phyloP scores from a whole-genome alignment of 2,797 vertebrate species.

The Gambelia wislizenii region DNA sequence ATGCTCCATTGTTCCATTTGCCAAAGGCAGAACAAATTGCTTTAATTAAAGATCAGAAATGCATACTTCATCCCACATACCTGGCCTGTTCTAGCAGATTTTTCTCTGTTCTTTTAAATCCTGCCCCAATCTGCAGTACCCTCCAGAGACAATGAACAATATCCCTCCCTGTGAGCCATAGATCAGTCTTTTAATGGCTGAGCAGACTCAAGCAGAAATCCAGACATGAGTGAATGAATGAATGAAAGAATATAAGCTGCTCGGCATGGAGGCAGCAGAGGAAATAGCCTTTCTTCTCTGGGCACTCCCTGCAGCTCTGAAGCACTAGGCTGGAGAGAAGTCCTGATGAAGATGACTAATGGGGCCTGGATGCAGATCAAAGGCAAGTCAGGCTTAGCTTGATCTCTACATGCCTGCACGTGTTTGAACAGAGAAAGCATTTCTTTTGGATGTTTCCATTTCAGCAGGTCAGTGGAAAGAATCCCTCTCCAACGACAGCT shows the following conservation, averaged over 20 bases:
- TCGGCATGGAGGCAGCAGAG: background rate
- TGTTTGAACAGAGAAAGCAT: slow-evolving; percentile 20
- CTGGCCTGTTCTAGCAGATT: background rate
- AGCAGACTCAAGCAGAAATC: slow-evolving; percentile 4
- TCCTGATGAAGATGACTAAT: slow-evolving; percentile 36
- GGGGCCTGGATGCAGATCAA: slow-evolving; percentile 31
- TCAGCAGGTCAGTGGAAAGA: slow-evolving; percentile 37
- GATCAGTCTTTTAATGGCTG: slow-evolving; percentile 9
- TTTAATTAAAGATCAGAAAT: slow-evolving; percentile 9
- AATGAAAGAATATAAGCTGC: background rate
- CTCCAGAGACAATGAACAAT: slow-evolving; percentile 1
- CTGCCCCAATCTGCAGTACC: background rate
- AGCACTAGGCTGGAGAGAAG: slow-evolving; percentile 21
- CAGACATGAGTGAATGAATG: background rate
- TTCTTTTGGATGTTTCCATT: slow-evolving; percentile 37
- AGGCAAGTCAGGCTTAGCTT: slow-evolving; percentile 30
- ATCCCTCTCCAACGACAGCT: slow-evolving; percentile 7
- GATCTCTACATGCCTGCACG: slow-evolving; percentile 24
- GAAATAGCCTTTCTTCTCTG: background rate
- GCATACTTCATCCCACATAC: background rate
- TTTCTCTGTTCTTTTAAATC: background rate
- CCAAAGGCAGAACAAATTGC: background rate
- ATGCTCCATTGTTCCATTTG: background rate
- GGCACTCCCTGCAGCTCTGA: slow-evolving; percentile 1
- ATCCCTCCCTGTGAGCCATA: background rate